Percentiles rank a stretch among this genome's conserved stretches.
Evolutionary conservation across 2,888 invertebrate species (phyloP).

Genomic region (Conus canariensis): DNA sequence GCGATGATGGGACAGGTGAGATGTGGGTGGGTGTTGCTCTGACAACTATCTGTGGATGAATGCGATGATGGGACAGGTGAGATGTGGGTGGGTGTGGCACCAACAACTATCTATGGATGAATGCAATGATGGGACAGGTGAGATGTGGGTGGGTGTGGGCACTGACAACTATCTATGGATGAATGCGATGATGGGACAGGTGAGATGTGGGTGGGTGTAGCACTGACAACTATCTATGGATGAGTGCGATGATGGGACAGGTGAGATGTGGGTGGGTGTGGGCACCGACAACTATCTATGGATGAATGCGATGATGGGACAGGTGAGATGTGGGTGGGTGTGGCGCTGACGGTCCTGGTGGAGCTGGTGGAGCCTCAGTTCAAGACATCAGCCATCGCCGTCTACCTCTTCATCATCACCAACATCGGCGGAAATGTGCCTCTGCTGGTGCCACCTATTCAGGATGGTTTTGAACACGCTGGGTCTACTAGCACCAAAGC

Average conservation of each 20-base stretch:
- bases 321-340: slow-evolving; percentile 79
- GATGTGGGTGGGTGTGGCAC: too few species aligned
- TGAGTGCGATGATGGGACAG: background rate
- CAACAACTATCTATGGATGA: too few species aligned
- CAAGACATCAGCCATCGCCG: slow-evolving; percentile 76
- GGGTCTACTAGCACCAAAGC: slow-evolving; percentile 59
- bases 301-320: background rate
- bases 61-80: background rate
- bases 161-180: too few species aligned
- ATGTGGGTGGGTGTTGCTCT: background rate
- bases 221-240: background rate
- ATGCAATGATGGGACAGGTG: too few species aligned
- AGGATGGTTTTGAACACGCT: slow-evolving; percentile 61
- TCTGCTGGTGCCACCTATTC: slow-evolving; percentile 65
- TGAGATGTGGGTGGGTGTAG: background rate
- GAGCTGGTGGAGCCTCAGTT: slow-evolving; percentile 77
- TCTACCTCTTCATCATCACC: slow-evolving; percentile 79
- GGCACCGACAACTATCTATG: background rate
- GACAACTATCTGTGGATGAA: background rate
- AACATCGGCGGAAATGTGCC: slow-evolving; percentile 64
- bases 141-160: too few species aligned
- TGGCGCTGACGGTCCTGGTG: slow-evolving; percentile 77
- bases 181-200: too few species aligned
- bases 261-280: background rate
- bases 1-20: too few species aligned